Evolutionary conservation across 2,113 vertebrate species (phyloP).

Genomic region (Oreochromis aureus): DNA sequence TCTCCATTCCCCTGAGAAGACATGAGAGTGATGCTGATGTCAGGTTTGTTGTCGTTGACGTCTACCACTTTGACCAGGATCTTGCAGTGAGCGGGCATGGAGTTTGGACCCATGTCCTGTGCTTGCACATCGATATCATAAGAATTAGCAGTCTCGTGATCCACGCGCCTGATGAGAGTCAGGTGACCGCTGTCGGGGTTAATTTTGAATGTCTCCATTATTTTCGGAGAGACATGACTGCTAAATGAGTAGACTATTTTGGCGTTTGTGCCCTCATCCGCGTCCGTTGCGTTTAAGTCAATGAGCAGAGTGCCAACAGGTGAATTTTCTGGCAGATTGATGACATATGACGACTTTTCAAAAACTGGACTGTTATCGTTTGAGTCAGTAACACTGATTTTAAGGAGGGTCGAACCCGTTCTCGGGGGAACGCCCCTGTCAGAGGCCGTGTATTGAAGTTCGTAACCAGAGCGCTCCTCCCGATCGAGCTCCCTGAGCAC

Average conservation of each 20-base stretch:
- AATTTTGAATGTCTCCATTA: conserved; percentile 90
- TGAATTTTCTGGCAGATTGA: conserved; percentile 85
- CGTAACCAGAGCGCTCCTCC: conserved; percentile 83
- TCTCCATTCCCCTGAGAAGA: conserved; percentile 87
- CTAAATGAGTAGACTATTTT: conserved; percentile 94
- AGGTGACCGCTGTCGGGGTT: conserved; percentile 86
- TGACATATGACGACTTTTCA: conserved; percentile 82
- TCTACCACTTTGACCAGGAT: conserved; percentile 92
- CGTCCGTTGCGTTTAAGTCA: conserved; percentile 92
- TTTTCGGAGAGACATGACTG: conserved; percentile 89
- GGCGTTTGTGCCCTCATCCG: conserved; percentile 93
- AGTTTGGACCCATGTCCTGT: conserved; percentile 95
- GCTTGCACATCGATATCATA: conserved; percentile 95
- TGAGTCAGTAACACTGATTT: conserved; percentile 89
- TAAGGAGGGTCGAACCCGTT: conserved; percentile 86
- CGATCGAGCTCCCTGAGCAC: conserved; percentile 88
- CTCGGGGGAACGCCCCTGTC: conserved; percentile 88
- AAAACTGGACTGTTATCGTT: conserved; percentile 96
- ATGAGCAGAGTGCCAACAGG: conserved; percentile 85
- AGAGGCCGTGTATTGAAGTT: conserved; percentile 89
- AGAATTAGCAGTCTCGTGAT: conserved; percentile 85
- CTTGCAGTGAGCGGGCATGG: conserved; percentile 95
- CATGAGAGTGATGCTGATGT: conserved; percentile 91
- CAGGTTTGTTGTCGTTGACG: conserved; percentile 96
- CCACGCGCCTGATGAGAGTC: conserved; percentile 85